These are phyloP conservation scores for Caenorhabditis inopinata DNA, from an alignment of 1,140 invertebrate genomes.

Conservation along the genomic window DNA sequence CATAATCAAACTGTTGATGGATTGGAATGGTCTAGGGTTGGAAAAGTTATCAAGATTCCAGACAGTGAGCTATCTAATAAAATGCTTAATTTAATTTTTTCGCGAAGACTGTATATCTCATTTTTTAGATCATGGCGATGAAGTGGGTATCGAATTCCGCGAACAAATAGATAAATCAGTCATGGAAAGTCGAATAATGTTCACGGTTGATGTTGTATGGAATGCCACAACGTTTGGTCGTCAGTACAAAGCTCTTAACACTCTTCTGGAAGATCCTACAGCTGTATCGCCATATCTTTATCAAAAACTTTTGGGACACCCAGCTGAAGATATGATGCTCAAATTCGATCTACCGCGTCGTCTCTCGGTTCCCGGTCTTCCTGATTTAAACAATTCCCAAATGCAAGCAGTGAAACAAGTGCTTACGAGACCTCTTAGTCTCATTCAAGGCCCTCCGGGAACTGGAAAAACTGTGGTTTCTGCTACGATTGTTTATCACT, in stretches of 20 bases:
- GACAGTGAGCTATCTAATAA: constrained; percentile 74
- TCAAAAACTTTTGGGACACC: constrained; percentile 90
- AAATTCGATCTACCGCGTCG: constrained; percentile 77
- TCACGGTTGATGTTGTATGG: constrained; percentile 78
- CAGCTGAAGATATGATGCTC: constrained; percentile 86
- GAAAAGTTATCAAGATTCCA: constrained; percentile 94
- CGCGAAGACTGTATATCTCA: neutral
- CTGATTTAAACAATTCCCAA: constrained; percentile 90
- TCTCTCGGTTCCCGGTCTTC: constrained; percentile 92
- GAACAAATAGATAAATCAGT: constrained; percentile 56
- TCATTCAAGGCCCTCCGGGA: constrained; percentile 79
- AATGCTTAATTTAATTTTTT: neutral
- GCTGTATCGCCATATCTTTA: constrained; percentile 93
- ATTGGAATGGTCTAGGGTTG: constrained; percentile 83
- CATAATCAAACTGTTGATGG: constrained; percentile 73
- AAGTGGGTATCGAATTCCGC: constrained; percentile 94
- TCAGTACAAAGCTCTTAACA: constrained; percentile 67
- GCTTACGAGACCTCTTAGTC: constrained; percentile 87
- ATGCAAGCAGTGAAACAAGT: constrained; percentile 99
- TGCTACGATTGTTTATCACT: constrained; percentile 96
- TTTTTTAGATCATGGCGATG: constrained; percentile 82
- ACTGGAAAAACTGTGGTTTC: constrained; percentile 83
- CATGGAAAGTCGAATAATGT: neutral
- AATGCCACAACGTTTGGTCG: constrained; percentile 98
- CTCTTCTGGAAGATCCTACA: constrained; percentile 74